Conservation (phyloP, 1,140 invertebrate genomes). For the Mycetomoellerius zeteki region DNA sequence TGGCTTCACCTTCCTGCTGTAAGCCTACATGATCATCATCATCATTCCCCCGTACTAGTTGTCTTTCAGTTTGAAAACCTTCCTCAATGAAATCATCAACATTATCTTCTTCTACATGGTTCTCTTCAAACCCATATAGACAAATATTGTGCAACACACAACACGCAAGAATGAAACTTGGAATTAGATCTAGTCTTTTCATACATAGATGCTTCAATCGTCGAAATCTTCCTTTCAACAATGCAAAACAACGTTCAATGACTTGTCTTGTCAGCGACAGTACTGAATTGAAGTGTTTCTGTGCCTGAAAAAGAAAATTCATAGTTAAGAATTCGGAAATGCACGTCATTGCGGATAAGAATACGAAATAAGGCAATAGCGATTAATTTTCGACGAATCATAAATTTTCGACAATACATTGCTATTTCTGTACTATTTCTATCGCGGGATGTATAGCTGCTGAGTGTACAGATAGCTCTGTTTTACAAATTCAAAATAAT, state of each 20-base stretch:
- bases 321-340: background rate
- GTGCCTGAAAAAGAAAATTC: background rate
- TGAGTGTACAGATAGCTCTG: background rate
- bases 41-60: background rate
- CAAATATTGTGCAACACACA: background rate
- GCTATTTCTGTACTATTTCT: no score
- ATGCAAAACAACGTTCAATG: background rate
- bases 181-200: background rate
- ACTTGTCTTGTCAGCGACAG: background rate
- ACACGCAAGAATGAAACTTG: background rate
- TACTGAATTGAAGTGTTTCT: background rate
- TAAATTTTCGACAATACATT: no score
- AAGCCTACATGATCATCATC: background rate
- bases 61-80: background rate
- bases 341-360: no score
- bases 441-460: no score
- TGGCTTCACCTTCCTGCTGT: background rate
- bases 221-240: conserved; percentile 3
- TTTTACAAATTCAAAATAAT: background rate
- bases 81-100: background rate
- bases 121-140: conserved; percentile 1
- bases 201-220: background rate
- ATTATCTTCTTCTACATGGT: background rate
- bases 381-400: no score
- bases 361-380: no score